Base-by-base conservation (phyloP, 2,888 invertebrate species). In the Nowickia ferox region DNA sequence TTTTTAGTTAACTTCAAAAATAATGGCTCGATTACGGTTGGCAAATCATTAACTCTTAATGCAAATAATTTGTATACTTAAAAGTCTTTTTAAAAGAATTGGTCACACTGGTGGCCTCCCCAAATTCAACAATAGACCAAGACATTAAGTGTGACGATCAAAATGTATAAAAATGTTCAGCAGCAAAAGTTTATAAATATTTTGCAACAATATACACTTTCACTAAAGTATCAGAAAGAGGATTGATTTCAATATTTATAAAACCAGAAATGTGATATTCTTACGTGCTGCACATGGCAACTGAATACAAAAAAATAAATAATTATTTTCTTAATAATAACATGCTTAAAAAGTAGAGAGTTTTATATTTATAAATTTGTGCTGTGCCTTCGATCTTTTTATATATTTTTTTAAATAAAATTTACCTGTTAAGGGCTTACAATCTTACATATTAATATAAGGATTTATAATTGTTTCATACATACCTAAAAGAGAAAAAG, bases 401-500 rank as follows among this genome's bases (percentile, higher is more conserved):
- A 11, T 55, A 57, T 57, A 17, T 17, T 61, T 11, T 59, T 44
- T 38, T 19, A 63, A 46, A 15, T 38, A 66, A 48, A 48, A 79
- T 63, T 82, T 86, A 83, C 83, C 83, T 83, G 85, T 82, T 71
- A 59, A 65, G 57, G 46, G 42, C 57, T 66, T 59, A 9, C 4
- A 17, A 46, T 46, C 17, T 66, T 55, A 57, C 19, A 55, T 46
- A 30, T 15, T 42, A 13, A 46, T 38, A 38, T 53, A 51, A 17
- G 13, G 69, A 51, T 53, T 48, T 44, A 13, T 19, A 53, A 68
- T 68, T 66, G 46, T 77, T 78, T 72, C 53, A 88, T 88, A 87
- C 88, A 72, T 88, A 88, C 88, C 88, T 88, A 83, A 53, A 85
- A 76, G 72, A 68, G 68, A 68, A 38, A 53, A 40, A 80, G 30